Percentiles rank a stretch among this genome's conserved stretches.
Conservation (phyloP, 2,888 invertebrate genomes). For the Campopleginae sp. region DNA sequence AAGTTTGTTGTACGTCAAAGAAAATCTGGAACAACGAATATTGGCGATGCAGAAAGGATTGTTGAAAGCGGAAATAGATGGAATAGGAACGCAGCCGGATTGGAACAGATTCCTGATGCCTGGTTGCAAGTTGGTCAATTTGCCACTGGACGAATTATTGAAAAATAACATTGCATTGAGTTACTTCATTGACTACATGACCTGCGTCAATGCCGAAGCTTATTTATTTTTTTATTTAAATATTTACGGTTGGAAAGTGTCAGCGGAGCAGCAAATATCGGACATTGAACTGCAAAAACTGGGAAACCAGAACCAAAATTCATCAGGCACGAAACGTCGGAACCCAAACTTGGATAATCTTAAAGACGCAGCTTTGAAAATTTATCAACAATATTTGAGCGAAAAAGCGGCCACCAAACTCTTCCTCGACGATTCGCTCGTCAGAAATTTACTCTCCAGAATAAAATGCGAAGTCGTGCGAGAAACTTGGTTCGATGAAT, state of each 20-base stretch:
- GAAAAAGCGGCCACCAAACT: constrained; percentile 89
- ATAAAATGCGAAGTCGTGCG: constrained; percentile 88
- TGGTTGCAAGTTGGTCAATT: constrained; percentile 85
- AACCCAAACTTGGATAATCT: constrained; percentile 83
- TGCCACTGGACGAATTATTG: constrained; percentile 90
- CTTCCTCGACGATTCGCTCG: constrained; percentile 87
- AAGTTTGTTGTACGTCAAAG: constrained; percentile 92
- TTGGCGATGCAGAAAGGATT: constrained; percentile 84
- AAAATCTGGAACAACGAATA: constrained; percentile 89
- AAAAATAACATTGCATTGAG: constrained; percentile 91
- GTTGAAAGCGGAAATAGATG: constrained; percentile 85
- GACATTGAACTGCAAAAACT: constrained; percentile 85
- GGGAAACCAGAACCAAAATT: constrained; percentile 73
- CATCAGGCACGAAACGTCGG: constrained; percentile 73
- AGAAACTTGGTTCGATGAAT: constrained; percentile 93
- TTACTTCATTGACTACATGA: constrained; percentile 92
- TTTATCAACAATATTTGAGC: constrained; percentile 91
- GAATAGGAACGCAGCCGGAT: constrained; percentile 79
- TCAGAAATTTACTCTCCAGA: constrained; percentile 87
- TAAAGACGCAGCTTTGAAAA: constrained; percentile 89
- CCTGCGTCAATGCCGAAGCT: constrained; percentile 88
- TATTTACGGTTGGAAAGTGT: constrained; percentile 88
- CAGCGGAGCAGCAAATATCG: constrained; percentile 89
- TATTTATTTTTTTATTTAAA: constrained; percentile 92
- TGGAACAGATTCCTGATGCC: constrained; percentile 84